Conservation (phyloP, 2,113 vertebrate species). For the Anhinga anhinga region DNA sequence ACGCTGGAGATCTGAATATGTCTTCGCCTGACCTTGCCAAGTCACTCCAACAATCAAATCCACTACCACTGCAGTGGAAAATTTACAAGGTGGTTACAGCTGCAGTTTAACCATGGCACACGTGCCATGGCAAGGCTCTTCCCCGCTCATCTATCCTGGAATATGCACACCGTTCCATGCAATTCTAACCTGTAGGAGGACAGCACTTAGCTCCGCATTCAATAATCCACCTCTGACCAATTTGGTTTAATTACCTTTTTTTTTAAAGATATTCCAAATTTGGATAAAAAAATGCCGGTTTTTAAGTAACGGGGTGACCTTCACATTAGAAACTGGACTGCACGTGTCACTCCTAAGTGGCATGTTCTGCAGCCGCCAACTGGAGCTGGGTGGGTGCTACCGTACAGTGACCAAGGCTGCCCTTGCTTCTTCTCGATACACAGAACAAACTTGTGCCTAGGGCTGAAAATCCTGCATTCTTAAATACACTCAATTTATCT, state of each 20-base stretch:
- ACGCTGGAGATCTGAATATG: background rate
- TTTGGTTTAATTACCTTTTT: background rate
- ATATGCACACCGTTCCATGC: background rate
- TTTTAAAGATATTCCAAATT: background rate
- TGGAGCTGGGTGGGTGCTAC: background rate
- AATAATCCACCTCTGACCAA: background rate
- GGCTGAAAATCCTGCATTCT: background rate
- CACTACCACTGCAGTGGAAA: background rate
- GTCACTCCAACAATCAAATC: background rate
- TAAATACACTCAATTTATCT: background rate
- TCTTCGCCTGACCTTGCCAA: background rate
- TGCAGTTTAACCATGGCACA: background rate
- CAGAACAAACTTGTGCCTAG: background rate
- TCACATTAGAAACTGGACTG: background rate
- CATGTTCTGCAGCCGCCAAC: background rate
- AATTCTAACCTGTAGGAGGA: background rate
- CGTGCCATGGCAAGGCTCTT: background rate
- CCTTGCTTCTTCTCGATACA: background rate
- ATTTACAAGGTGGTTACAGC: background rate
- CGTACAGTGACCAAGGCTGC: background rate
- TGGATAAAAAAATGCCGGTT: background rate
- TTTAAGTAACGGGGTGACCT: background rate
- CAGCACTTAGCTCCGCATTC: background rate
- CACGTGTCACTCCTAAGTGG: background rate
- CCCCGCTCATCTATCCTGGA: background rate